Conservation (phyloP, 2,888 invertebrate genomes). For the Lycaena phlaeas region DNA sequence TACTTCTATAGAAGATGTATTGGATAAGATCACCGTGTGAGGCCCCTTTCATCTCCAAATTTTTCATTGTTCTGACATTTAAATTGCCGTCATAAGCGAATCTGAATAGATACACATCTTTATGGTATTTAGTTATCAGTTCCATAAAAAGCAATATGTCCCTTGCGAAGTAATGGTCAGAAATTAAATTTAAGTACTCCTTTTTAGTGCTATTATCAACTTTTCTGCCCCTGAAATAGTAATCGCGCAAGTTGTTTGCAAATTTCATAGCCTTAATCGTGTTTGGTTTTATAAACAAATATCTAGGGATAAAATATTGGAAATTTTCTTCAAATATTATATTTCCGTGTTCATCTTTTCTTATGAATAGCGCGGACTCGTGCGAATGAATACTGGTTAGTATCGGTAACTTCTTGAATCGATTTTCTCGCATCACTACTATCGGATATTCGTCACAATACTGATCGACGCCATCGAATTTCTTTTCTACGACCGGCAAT, state of each 20-base stretch:
- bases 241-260: slow-evolving; percentile 28
- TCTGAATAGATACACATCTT: slow-evolving; percentile 33
- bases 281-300: slow-evolving; percentile 25
- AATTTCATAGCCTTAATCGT: slow-evolving; percentile 24
- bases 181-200: slow-evolving; percentile 37
- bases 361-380: slow-evolving; percentile 45
- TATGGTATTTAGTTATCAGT: slow-evolving; percentile 25
- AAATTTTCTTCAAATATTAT: slow-evolving; percentile 36
- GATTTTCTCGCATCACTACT: slow-evolving; percentile 28
- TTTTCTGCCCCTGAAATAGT: slow-evolving; percentile 36
- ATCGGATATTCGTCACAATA: slow-evolving; percentile 41
- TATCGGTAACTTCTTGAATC: slow-evolving; percentile 37
- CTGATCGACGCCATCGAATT: slow-evolving; percentile 36
- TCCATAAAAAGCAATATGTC: slow-evolving; percentile 37
- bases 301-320: slow-evolving; percentile 38
- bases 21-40: slow-evolving; percentile 52
- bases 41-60: slow-evolving; percentile 39
- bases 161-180: slow-evolving; percentile 39
- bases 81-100: slow-evolving; percentile 46
- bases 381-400: slow-evolving; percentile 35
- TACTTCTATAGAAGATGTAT: slow-evolving; percentile 47
- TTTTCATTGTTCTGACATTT: slow-evolving; percentile 42
- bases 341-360: slow-evolving; percentile 30
- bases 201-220: slow-evolving; percentile 24
- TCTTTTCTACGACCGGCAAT: slow-evolving; percentile 42